Evolutionary conservation across 1,140 invertebrate species (phyloP).

Genomic region (Oryctes rhinoceros): DNA sequence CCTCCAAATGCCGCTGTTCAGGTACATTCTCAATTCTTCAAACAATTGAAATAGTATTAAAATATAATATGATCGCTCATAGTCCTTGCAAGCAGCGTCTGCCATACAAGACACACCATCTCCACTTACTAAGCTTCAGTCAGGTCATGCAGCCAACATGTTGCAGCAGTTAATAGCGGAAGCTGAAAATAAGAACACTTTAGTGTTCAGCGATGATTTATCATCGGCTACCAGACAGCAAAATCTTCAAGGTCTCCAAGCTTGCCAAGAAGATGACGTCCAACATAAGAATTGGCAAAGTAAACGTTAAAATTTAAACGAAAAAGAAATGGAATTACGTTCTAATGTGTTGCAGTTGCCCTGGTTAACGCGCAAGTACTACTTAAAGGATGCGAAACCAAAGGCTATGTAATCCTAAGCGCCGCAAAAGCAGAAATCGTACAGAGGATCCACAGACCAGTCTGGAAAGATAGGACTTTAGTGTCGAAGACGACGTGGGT

Average conservation of each 20-base stretch:
- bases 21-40: slow-evolving; percentile 53
- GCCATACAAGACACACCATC: slow-evolving; percentile 65
- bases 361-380: slow-evolving; percentile 96
- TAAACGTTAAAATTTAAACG: slow-evolving; percentile 60
- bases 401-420: slow-evolving; percentile 95
- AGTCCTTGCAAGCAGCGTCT: slow-evolving; percentile 51
- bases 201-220: slow-evolving; percentile 91
- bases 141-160: slow-evolving; percentile 72
- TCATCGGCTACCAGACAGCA: slow-evolving; percentile 77
- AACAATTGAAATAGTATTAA: background rate
- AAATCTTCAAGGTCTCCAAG: slow-evolving; percentile 84
- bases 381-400: slow-evolving; percentile 94
- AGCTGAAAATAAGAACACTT: slow-evolving; percentile 86
- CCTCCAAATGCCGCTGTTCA: slow-evolving; percentile 63
- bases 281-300: slow-evolving; percentile 93
- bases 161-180: slow-evolving; percentile 93
- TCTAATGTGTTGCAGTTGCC: slow-evolving; percentile 73
- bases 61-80: slow-evolving; percentile 16
- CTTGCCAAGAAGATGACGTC: slow-evolving; percentile 88
- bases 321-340: background rate
- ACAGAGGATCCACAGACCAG: slow-evolving; percentile 89
- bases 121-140: slow-evolving; percentile 61
- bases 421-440: slow-evolving; percentile 94
- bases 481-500: slow-evolving; percentile 96
- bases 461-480: slow-evolving; percentile 88